Conservation (phyloP, 2,888 invertebrate genomes). For the Subacronicta megacephala region DNA sequence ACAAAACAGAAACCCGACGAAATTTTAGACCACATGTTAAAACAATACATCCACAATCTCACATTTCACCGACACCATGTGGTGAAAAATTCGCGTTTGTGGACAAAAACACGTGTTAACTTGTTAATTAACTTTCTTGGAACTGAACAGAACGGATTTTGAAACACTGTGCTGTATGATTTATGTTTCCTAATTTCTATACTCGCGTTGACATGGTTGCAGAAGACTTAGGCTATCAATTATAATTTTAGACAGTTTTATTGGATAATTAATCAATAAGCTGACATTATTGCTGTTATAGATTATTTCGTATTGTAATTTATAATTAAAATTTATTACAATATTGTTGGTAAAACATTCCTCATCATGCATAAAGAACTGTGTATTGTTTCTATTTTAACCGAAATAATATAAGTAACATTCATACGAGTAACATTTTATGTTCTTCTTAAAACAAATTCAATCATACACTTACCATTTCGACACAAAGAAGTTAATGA, state of each 20-base stretch:
- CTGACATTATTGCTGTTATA: conserved; percentile 44
- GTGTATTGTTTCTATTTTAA: no score
- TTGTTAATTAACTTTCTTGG: conserved; percentile 84
- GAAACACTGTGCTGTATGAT: conserved; percentile 63
- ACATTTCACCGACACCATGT: conserved; percentile 48
- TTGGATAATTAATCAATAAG: conserved; percentile 53
- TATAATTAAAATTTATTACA: conserved; percentile 20
- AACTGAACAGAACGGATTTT: conserved; percentile 59
- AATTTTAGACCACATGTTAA: conserved; percentile 41
- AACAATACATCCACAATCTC: conserved; percentile 36
- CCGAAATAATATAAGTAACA: no score
- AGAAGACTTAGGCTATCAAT: conserved; percentile 62
- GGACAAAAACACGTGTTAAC: conserved; percentile 83
- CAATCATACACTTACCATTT: no score
- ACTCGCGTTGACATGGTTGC: conserved; percentile 64
- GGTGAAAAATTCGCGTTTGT: conserved; percentile 56
- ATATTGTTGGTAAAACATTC: background rate
- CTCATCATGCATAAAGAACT: no score
- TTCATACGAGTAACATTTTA: no score
- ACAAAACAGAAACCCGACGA: background rate
- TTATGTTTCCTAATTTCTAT: conserved; percentile 71
- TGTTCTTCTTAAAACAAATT: no score
- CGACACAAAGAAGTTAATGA: no score
- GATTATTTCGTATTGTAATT: conserved; percentile 39
- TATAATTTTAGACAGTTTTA: conserved; percentile 56